Evolutionary conservation across 2,888 invertebrate genomes (phyloP).

Genomic region (Platycheirus rosarum): DNA sequence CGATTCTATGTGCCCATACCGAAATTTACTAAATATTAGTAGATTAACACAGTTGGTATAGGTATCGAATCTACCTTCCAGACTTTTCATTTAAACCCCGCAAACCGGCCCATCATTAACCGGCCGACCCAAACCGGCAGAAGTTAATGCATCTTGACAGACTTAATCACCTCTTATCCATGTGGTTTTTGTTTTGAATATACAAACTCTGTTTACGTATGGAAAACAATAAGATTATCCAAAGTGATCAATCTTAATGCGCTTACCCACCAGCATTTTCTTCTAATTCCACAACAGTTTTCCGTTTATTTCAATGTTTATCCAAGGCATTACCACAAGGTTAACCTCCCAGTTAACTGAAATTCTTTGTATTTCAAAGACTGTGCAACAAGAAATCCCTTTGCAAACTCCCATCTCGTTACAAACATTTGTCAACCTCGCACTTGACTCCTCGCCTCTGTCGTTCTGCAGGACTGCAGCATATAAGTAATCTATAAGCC

Average conservation of each 20-base stretch:
- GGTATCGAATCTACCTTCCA: too few species aligned
- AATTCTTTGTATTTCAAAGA: constrained; percentile 40
- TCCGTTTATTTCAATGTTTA: constrained; percentile 28
- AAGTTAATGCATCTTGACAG: constrained; percentile 27
- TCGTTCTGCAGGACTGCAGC: background rate
- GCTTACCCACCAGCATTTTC: background rate
- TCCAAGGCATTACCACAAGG: constrained; percentile 27
- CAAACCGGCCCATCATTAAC: too few species aligned
- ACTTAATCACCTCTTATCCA: constrained; percentile 26
- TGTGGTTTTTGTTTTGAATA: constrained; percentile 16
- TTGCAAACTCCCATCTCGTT: constrained; percentile 62
- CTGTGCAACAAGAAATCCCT: constrained; percentile 27
- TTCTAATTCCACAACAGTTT: constrained; percentile 1
- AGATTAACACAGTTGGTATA: too few species aligned
- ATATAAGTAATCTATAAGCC: constrained; percentile 30
- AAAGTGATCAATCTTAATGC: constrained; percentile 33
- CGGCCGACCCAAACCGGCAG: background rate
- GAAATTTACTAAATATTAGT: too few species aligned
- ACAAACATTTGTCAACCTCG: constrained; percentile 64
- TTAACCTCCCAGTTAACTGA: constrained; percentile 37
- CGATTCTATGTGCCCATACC: too few species aligned
- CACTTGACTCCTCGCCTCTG: constrained; percentile 9
- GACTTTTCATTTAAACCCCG: too few species aligned
- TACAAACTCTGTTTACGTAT: constrained; percentile 3
- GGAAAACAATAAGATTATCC: constrained; percentile 28